These are phyloP conservation scores for Chauna torquata DNA, from an alignment of 2,113 vertebrate species.

Conservation along the genomic window DNA sequence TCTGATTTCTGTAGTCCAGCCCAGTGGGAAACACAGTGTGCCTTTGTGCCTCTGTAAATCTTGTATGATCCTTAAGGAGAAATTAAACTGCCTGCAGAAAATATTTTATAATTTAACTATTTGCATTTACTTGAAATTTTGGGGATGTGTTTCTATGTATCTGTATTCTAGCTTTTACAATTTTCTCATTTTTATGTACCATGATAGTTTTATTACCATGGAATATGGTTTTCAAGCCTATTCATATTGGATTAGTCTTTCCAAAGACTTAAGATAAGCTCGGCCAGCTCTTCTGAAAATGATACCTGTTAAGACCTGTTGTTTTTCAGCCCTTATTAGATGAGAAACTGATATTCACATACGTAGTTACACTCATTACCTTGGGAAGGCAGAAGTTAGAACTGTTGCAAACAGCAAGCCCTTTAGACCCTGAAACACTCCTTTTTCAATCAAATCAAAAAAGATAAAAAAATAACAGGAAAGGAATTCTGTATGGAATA, in stretches of 20 bases:
- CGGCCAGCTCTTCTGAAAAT: not conserved
- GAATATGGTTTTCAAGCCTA: not conserved
- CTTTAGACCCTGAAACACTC: not conserved
- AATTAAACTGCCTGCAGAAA: not conserved
- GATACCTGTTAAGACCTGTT: not conserved
- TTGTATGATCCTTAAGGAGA: not conserved
- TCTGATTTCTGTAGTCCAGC: not conserved
- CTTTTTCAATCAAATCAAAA: not conserved
- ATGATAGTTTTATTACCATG: not conserved
- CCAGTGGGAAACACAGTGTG: not conserved
- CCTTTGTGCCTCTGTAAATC: not conserved
- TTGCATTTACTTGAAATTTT: not conserved
- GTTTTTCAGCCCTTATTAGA: not conserved
- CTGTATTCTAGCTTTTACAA: not conserved
- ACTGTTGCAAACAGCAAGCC: not conserved
- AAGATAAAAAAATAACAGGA: not conserved
- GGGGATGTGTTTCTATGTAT: not conserved
- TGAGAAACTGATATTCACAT: not conserved
- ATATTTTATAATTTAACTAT: not conserved
- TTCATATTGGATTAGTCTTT: not conserved
- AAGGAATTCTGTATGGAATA: not conserved
- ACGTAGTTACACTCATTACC: accelerated
- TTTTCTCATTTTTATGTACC: not conserved
- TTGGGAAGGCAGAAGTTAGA: not conserved
- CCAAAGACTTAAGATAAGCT: not conserved